phyloP scores from a whole-genome alignment of 23 tunicate species.

The Botrylloides violaceus region DNA sequence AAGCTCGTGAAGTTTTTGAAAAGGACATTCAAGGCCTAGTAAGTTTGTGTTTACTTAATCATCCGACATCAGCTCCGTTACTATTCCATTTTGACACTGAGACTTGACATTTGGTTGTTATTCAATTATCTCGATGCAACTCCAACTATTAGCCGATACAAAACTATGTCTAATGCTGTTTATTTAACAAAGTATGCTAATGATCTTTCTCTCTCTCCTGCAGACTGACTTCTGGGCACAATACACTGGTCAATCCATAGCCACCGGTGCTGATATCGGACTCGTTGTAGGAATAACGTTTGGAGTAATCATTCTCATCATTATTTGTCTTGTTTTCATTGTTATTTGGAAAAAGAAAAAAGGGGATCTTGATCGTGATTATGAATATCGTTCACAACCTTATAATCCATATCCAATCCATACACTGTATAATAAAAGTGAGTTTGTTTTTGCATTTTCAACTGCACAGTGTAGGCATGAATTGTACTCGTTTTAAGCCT shows the following conservation, averaged over 20 bases:
- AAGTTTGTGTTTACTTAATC: no score
- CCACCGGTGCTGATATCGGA: slow-evolving; percentile 47
- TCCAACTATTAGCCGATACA: no score
- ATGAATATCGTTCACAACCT: slow-evolving; percentile 11
- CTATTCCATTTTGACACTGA: not conserved
- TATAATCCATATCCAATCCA: slow-evolving; percentile 53
- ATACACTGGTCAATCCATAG: slow-evolving; percentile 39
- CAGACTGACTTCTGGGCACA: slow-evolving; percentile 62
- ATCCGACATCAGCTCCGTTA: no score
- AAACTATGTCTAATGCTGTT: no score
- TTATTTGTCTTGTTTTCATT: slow-evolving; percentile 24
- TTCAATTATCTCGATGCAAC: no score
- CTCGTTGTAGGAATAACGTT: slow-evolving; percentile 62
- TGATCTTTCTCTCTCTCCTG: not conserved
- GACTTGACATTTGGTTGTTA: not conserved
- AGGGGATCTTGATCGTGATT: slow-evolving; percentile 26
- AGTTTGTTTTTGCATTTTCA: not conserved
- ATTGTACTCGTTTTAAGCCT: no score
- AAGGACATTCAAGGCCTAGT: slow-evolving; percentile 59
- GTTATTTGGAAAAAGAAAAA: slow-evolving; percentile 56
- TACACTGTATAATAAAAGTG: slow-evolving; percentile 15
- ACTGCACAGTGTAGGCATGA: no score
- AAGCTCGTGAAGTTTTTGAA: slow-evolving; percentile 96
- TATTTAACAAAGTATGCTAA: not conserved
- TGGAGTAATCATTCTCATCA: slow-evolving; percentile 42